These are phyloP conservation scores for Macrostomum lignano DNA, from an alignment of 1,140 invertebrate species.

Conservation along the genomic window DNA sequence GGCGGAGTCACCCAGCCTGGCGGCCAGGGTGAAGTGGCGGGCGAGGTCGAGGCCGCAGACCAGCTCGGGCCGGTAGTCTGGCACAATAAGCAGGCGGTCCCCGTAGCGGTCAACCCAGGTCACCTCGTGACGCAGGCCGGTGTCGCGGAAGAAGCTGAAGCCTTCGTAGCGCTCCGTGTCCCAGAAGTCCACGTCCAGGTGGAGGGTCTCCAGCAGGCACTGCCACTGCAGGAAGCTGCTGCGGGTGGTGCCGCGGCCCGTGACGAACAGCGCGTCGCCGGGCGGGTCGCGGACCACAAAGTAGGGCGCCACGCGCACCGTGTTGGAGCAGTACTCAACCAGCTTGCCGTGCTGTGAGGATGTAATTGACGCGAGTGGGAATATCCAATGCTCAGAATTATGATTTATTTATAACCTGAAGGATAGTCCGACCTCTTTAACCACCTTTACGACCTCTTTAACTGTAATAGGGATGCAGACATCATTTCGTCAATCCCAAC, in stretches of 20 bases:
- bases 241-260: not conserved
- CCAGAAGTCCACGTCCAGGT: not conserved
- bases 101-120: constrained; percentile 2
- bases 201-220: not conserved
- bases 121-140: not conserved
- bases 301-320: not conserved
- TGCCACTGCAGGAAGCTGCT: not conserved
- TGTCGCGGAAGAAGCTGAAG: not conserved
- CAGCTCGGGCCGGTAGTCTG: not conserved
- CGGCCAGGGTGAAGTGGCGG: too few species aligned
- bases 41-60: not conserved
- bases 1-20: too few species aligned
- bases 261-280: constrained; percentile 1
- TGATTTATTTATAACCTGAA: too few species aligned
- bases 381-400: too few species aligned
- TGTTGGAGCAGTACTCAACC: not conserved
- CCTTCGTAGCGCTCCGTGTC: constrained; percentile 1
- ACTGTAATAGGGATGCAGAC: too few species aligned
- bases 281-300: not conserved
- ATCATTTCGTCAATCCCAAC: too few species aligned
- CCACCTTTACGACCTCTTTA: constrained; percentile 1
- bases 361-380: too few species aligned
- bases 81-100: not conserved
- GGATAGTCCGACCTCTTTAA: too few species aligned
- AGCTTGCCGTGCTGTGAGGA: not conserved